These are phyloP conservation scores for Protophormia terraenovae DNA, from an alignment of 2,888 invertebrate genomes.

Conservation along the genomic window DNA sequence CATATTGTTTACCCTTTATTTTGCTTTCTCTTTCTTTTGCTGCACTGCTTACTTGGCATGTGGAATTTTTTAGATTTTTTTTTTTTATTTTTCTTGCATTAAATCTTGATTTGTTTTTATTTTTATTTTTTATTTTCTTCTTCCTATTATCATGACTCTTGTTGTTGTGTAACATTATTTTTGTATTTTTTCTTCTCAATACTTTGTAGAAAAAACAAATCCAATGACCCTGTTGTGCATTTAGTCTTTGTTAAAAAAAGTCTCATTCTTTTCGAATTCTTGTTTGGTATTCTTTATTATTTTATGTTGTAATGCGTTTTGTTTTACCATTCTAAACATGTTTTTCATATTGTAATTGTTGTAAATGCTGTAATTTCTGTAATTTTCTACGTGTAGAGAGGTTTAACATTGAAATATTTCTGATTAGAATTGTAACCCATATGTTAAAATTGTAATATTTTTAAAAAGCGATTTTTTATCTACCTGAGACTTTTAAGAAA, in stretches of 20 bases:
- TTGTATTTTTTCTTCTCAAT: neutral
- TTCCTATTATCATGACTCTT: neutral
- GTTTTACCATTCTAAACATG: neutral
- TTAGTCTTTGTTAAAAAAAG: neutral
- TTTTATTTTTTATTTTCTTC: neutral
- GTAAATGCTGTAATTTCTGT: no score
- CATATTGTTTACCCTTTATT: neutral
- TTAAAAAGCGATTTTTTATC: neutral
- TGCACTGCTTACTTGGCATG: slow-evolving; percentile 16
- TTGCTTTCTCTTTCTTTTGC: neutral
- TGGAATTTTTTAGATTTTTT: no score
- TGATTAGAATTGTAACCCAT: neutral
- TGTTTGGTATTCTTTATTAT: neutral
- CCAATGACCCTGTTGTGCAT: neutral
- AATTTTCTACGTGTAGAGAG: neutral
- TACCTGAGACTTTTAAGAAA: no score
- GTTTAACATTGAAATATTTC: neutral
- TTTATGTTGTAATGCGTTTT: neutral
- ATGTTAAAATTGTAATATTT: neutral
- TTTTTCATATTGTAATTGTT: neutral
- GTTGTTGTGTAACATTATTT: neutral
- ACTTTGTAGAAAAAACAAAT: neutral
- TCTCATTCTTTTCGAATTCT: neutral
- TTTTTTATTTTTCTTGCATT: slow-evolving; percentile 4
- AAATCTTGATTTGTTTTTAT: neutral